Percentiles rank a stretch among this genome's conserved stretches.
These are phyloP conservation scores for Cryptophagus acutangulus DNA, from an alignment of 2,888 invertebrate genomes.

Conservation along the genomic window DNA sequence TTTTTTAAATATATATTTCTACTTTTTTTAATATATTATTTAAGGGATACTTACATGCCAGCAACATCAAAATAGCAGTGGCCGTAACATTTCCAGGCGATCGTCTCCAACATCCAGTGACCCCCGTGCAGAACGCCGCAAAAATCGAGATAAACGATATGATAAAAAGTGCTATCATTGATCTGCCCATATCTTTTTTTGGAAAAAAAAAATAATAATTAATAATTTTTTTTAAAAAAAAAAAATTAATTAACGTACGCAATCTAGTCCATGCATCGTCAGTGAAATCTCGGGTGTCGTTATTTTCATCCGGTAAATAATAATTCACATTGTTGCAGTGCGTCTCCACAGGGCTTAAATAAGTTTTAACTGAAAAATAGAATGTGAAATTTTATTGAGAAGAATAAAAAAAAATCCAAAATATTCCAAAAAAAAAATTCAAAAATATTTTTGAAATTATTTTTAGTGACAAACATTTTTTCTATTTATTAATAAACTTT, in stretches of 20 bases:
- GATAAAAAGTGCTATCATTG: slow-evolving; percentile 89
- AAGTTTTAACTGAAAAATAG: slow-evolving; percentile 70
- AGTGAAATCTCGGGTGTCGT: slow-evolving; percentile 71
- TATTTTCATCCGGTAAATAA: slow-evolving; percentile 85
- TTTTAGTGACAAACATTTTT: too few relatives aligned
- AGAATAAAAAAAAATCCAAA: too few relatives aligned
- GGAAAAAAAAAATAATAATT: too few relatives aligned
- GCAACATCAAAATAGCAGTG: slow-evolving; percentile 83
- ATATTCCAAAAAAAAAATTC: too few relatives aligned
- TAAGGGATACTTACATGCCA: slow-evolving; percentile 78
- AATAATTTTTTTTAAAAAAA: neutral
- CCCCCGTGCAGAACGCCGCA: slow-evolving; percentile 92
- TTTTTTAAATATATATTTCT: neutral
- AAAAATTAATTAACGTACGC: too few relatives aligned
- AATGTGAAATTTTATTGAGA: too few relatives aligned
- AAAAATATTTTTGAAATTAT: too few relatives aligned
- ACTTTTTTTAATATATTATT: too few relatives aligned
- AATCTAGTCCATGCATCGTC: slow-evolving; percentile 81
- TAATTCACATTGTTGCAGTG: slow-evolving; percentile 94
- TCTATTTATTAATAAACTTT: too few relatives aligned
- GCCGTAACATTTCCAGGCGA: slow-evolving; percentile 91
- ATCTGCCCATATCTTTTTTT: slow-evolving; percentile 81
- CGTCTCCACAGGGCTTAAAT: slow-evolving; percentile 88
- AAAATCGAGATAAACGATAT: slow-evolving; percentile 87
- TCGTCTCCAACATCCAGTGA: slow-evolving; percentile 94